Percentiles rank a stretch among this genome's conserved stretches.
Conservation (phyloP, 2,888 invertebrate species). For the Himalopsyche anomala region DNA sequence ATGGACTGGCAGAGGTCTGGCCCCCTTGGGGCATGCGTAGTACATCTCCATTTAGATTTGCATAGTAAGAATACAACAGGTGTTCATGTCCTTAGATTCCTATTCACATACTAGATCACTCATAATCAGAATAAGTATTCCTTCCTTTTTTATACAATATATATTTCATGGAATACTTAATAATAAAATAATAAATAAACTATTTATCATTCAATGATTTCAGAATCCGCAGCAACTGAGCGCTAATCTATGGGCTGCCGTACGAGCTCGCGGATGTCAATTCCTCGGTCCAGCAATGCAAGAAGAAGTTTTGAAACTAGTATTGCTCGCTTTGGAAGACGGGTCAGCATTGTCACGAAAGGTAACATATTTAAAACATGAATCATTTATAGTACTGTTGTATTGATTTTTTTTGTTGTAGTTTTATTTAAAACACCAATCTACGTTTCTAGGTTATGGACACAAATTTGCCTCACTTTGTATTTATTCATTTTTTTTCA, state of each 20-base stretch:
- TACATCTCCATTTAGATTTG: too few relatives aligned
- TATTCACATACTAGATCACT: too few relatives aligned
- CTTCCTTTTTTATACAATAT: too few relatives aligned
- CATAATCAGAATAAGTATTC: too few relatives aligned
- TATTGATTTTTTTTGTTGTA: too few relatives aligned
- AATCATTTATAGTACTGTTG: background rate
- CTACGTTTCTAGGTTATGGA: too few relatives aligned
- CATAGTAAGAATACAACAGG: too few relatives aligned
- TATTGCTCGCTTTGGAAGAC: conserved; percentile 95
- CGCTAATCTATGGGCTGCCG: conserved; percentile 97
- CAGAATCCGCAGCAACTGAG: conserved; percentile 94
- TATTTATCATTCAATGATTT: background rate
- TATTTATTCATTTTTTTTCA: background rate
- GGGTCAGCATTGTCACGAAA: conserved; percentile 95
- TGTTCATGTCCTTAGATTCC: too few relatives aligned
- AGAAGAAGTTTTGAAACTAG: conserved; percentile 97
- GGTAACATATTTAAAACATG: conserved; percentile 70
- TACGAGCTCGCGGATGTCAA: conserved; percentile 96
- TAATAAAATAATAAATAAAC: background rate
- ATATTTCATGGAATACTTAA: background rate
- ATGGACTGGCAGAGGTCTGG: too few relatives aligned
- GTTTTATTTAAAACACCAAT: too few relatives aligned
- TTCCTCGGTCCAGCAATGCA: conserved; percentile 99
- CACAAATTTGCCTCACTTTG: background rate
- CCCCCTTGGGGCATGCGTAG: too few relatives aligned